Conservation (phyloP, 2,888 invertebrate genomes). For the Tiliacea aurago region DNA sequence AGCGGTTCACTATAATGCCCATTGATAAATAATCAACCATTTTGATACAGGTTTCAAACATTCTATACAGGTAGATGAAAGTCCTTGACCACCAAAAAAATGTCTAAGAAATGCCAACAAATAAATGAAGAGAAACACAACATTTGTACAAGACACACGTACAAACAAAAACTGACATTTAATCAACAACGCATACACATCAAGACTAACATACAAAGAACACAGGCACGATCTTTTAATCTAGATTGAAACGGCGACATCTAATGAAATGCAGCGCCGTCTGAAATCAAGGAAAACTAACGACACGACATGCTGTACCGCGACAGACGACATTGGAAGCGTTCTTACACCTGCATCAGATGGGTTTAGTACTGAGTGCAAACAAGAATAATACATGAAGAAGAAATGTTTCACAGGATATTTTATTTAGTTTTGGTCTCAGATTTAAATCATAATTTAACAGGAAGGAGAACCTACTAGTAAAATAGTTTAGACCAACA, state of each 20-base stretch:
- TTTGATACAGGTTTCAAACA: neutral
- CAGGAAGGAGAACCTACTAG: neutral
- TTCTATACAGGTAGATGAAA: neutral
- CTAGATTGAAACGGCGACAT: conserved; percentile 42
- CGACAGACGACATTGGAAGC: conserved; percentile 58
- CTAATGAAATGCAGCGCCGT: conserved; percentile 55
- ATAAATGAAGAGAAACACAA: conserved; percentile 11
- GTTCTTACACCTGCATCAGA: conserved; percentile 68
- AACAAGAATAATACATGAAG: conserved; percentile 19
- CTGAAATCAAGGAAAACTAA: conserved; percentile 62
- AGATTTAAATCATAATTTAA: neutral
- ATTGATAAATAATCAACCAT: neutral
- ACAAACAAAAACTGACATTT: conserved; percentile 36
- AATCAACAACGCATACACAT: conserved; percentile 28
- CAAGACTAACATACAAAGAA: conserved; percentile 48
- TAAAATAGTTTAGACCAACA: neutral
- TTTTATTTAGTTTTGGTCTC: neutral
- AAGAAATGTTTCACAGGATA: neutral
- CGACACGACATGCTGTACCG: conserved; percentile 55
- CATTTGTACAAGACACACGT: conserved; percentile 18
- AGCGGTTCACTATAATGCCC: neutral
- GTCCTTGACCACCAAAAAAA: neutral
- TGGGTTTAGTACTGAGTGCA: conserved; percentile 61
- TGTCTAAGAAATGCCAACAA: neutral
- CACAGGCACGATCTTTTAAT: conserved; percentile 47